These are phyloP conservation scores for Eulithis testata DNA, from an alignment of 2,888 invertebrate genomes.

Conservation along the genomic window DNA sequence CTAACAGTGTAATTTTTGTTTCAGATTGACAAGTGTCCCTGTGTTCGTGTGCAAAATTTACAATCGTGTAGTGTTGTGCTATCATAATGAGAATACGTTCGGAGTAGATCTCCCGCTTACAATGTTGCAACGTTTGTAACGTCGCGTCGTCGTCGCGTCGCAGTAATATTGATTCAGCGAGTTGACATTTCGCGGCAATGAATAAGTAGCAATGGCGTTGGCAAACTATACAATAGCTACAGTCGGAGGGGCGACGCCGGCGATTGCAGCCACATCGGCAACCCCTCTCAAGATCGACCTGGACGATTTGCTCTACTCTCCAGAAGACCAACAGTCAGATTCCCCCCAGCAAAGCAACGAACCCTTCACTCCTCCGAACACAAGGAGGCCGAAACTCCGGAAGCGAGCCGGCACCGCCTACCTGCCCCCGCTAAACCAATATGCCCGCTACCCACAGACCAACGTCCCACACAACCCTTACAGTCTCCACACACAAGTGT, in stretches of 20 bases:
- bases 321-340: constrained; percentile 66
- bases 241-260: constrained; percentile 66
- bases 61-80: constrained; percentile 58
- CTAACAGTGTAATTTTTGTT: constrained; percentile 54
- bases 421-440: constrained; percentile 76
- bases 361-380: constrained; percentile 68
- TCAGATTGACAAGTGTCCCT: constrained; percentile 59
- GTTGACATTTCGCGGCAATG: constrained; percentile 73
- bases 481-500: constrained; percentile 69
- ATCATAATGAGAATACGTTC: constrained; percentile 65
- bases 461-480: constrained; percentile 73
- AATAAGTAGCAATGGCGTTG: constrained; percentile 74
- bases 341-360: constrained; percentile 55
- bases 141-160: constrained; percentile 18
- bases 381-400: constrained; percentile 69
- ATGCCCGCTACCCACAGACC: constrained; percentile 70
- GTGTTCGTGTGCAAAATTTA: constrained; percentile 54
- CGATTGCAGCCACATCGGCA: constrained; percentile 62
- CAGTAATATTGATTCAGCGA: constrained; percentile 60
- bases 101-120: constrained; percentile 59
- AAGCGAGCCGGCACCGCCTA: constrained; percentile 79
- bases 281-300: constrained; percentile 66
- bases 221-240: constrained; percentile 74
- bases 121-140: constrained; percentile 70
- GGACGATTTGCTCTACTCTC: constrained; percentile 76